Evolutionary conservation across 1,140 invertebrate genomes (phyloP).

Genomic region (Muscidifurax raptorellus): DNA sequence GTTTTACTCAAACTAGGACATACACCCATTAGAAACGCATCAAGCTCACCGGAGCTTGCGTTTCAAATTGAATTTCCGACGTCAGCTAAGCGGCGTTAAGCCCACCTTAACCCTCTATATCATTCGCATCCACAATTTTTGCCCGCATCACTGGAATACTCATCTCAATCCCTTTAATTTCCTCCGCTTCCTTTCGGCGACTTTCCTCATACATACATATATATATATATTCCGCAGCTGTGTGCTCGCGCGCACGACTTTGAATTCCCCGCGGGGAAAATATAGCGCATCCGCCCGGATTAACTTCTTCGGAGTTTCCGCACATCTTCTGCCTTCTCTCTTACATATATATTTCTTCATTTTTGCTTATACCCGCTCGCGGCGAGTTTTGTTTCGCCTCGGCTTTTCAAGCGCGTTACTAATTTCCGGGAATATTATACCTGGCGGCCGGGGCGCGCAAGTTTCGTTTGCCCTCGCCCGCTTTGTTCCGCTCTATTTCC

Average conservation of each 20-base stretch:
- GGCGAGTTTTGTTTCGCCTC: not conserved
- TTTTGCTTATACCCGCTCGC: not conserved
- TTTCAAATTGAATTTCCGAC: not conserved
- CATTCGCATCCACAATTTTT: not conserved
- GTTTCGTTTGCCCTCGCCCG: not conserved
- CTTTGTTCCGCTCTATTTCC: not conserved
- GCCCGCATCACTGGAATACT: not conserved
- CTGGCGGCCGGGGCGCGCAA: not conserved
- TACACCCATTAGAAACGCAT: too few species aligned
- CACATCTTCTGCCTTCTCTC: not conserved
- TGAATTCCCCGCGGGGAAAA: conserved; percentile 57
- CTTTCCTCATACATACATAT: not conserved
- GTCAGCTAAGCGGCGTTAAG: too few species aligned
- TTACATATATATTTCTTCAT: not conserved
- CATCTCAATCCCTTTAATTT: not conserved
- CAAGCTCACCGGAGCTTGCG: not conserved
- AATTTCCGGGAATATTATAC: conserved; percentile 1
- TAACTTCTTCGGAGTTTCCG: conserved; percentile 24
- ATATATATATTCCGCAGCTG: not conserved
- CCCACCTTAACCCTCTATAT: not conserved
- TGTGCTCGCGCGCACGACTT: too few species aligned
- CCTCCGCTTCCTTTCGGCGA: not conserved
- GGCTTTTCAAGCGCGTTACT: not conserved
- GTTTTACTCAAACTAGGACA: too few species aligned
- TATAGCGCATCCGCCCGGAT: conserved; percentile 49